Evolutionary conservation across 2,797 vertebrate genomes (phyloP).

Genomic region (Oophaga sylvatica): DNA sequence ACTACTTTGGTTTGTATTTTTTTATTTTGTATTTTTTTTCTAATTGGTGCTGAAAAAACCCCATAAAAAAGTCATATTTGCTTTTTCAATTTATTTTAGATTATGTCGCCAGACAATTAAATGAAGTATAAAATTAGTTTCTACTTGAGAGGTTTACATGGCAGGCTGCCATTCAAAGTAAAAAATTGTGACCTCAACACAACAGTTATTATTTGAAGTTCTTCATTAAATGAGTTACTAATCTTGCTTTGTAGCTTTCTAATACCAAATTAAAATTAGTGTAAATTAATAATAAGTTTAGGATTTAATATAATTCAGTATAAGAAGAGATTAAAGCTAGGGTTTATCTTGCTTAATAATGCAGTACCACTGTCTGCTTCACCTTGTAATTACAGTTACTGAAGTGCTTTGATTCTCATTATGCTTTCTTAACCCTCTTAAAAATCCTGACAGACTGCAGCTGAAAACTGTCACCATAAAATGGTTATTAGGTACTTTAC

Average conservation of each 20-base stretch:
- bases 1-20: neutral
- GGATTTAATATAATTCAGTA: constrained; percentile 1
- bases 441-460: neutral
- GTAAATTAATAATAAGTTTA: constrained; percentile 28
- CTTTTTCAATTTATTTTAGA: constrained; percentile 30
- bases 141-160: constrained; percentile 37
- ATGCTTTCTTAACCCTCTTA: neutral
- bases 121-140: constrained; percentile 46
- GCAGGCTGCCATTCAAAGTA: constrained; percentile 10
- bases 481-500: neutral
- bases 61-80: constrained; percentile 28
- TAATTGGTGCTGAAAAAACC: neutral
- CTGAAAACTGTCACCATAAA: neutral
- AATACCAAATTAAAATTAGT: neutral
- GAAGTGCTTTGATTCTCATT: neutral
- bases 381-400: neutral
- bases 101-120: constrained; percentile 35
- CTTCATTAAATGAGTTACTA: constrained; percentile 13
- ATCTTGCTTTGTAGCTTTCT: constrained; percentile 22
- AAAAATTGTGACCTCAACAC: constrained; percentile 25
- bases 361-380: neutral
- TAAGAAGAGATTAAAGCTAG: constrained; percentile 8
- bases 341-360: constrained; percentile 17
- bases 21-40: neutral
- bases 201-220: constrained; percentile 35